Base-by-base conservation (phyloP, 30 jellyfish, hydroid and myxozoan species). In the Aurelia aurita complex sp. Pacific region DNA sequence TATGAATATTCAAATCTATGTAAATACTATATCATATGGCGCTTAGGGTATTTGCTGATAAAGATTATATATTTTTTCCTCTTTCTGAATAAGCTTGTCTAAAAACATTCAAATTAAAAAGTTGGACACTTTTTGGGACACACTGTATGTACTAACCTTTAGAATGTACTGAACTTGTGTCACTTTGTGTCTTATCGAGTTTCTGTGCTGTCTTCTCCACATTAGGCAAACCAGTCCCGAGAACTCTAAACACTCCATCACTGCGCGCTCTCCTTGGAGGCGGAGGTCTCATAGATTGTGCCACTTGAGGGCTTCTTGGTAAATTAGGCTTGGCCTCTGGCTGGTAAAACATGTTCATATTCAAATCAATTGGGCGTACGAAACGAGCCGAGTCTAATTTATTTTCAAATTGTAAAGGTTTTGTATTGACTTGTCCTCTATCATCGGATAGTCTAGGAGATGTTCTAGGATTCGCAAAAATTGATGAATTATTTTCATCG, bases 261-360 rank as follows among this genome's bases (percentile, higher is more conserved):
- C 91, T 82, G 34, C 43, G 35, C 8, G 85, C 46, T 19, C 85
- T 32, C 17, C 79, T 82, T 35, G 85, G 85, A 23, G 60, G 73
- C 8, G 91, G 91, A 12, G 91, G 91, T 68, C 80, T 76, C 42
- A 23, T 55, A 5, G 64, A 43, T 51, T 34, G 33, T 10, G 89
- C 61, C 18, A 33, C 50, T 35, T 61, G 64, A 18, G 81, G 73
- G 51, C 68, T 67, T 79, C 65, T 55, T 42, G 33, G 38, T 61
- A 61, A 17, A 17, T 61, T 23, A 13, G 36, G 12, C 36, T 32
- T 65, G 6, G 12, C 69, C 17, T 32, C 81, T 29, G 89, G 74
- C 35, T 50, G 77, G 57, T 64, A 46, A 38, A 57, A 67, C 69
- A 62, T 64, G 19, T 19, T 76, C 36, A n/a, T 35, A 9, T 40